Base-by-base conservation (phyloP, 2,888 invertebrate species). In the Globia sparganii region DNA sequence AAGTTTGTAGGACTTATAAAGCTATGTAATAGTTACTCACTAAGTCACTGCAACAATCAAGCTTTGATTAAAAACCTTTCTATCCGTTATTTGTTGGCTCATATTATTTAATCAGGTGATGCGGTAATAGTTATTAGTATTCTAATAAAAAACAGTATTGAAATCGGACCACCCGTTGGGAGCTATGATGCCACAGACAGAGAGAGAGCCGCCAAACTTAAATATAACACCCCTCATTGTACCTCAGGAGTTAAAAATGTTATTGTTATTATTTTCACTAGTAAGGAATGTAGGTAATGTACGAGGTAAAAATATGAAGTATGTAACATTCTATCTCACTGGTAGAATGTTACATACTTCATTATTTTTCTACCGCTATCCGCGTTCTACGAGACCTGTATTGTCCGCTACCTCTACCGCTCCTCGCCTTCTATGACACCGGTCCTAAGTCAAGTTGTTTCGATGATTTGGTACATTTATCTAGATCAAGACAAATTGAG, bases 401-500 rank as follows among this genome's bases (percentile, higher is more conserved):
- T 9, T 34, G 34, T 9, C 49, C 34, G 34, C 2, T 68, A 34
- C 18, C 9, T n/a, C 34, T 34, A 53, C 53, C 79, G 68, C 78
- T 68, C 18, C 2, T 13, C 67, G 83, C 74, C 0, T 28, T 34
- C 83, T 13, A n/a, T 25, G n/a, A 2, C 59, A 74, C 79, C 69
- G 21, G 46, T 40, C 56, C 31, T 18, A 70, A 70, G 58, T 49
- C 43, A 65, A 72, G 78, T 65, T 69, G 77, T 82, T 84, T 80
- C 87, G 87, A 87, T 86, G 86, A 86, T 87, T 86, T 82, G 76
- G 71, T 79, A 62, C 76, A 81, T 85, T 87, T 84, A 88, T 86
- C 81, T 86, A 81, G 85, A 88, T 85, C 86, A 86, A 86, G 85
- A 87, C 88, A 86, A 87, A 87, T 87, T 87, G 87, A 81, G 86